Base-by-base conservation (phyloP, 2,797 vertebrate species). In the Spea hammondii region DNA sequence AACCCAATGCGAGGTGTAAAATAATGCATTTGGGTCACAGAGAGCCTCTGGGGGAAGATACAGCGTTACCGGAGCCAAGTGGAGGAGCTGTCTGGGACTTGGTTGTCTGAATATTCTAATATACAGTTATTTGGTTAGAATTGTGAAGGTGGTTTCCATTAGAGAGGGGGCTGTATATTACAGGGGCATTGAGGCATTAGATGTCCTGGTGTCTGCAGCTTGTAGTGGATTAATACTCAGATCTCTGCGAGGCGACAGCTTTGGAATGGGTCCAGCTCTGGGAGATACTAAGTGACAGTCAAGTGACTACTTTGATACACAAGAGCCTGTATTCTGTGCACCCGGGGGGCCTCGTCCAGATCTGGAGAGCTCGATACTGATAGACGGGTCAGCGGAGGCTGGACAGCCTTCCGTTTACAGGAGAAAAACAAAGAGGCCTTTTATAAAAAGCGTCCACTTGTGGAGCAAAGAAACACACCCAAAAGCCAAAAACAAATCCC, bases 221-320 rank as follows among this genome's bases (percentile, higher is more conserved):
- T 11, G 6, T 2, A 53, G 51, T 11, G 10, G n/a, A 13, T 54
- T 51, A 47, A 69, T 54, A 50, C 53, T 48, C n/a, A 49, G 59
- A 47, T 48, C 17, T 47, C 44, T 47, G 45, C 9, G 76, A 72
- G 47, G 76, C 72, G 76, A 49, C 32, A 57, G 48, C 9, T 60
- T 62, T 73, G 77, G 53, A 12, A 44, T 17, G 70, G 5, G 6
- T 67, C 64, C 77, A 73, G 45, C 47, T 79, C 65, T 59, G 48
- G 17, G 62, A 11, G 49, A 32, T 51, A 57, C 54, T 51, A 32
- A 67, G 70, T 67, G 10, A 12, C 46, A 50, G 62, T 78, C 70
- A 66, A 78, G 77, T 66, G 69, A 50, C 69, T 51, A 17, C 12
- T 57, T 13, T 57, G 6, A 11, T 13, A 57, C 12, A 57, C 55